phyloP scores from a whole-genome alignment of 2,113 vertebrate genomes.

The Notechis scutatus region DNA sequence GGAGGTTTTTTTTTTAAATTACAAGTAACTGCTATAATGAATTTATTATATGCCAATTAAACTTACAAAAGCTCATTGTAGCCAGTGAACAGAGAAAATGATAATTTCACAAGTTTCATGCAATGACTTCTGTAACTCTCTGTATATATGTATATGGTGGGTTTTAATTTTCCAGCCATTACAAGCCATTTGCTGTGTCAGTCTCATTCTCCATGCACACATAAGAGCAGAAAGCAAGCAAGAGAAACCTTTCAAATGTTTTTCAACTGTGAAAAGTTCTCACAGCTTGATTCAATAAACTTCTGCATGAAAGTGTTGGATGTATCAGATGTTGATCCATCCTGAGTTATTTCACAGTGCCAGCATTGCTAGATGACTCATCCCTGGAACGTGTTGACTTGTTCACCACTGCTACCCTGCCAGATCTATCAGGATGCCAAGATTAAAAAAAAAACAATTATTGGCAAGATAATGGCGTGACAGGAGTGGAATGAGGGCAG shows the following conservation, averaged over 20 bases:
- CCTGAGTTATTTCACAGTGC: not conserved
- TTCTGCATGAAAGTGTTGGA: not conserved
- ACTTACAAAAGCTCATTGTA: conserved; percentile 47
- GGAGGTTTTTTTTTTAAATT: not conserved
- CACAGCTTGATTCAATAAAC: not conserved
- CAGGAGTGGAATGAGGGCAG: not conserved
- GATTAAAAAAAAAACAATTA: not conserved
- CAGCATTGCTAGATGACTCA: not conserved
- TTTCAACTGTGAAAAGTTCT: not conserved
- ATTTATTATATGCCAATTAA: conserved; percentile 52
- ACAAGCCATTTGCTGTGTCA: conserved; percentile 52
- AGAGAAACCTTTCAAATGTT: conserved; percentile 27
- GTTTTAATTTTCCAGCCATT: conserved; percentile 52
- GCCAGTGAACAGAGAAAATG: conserved; percentile 36
- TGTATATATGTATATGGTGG: conserved; percentile 21
- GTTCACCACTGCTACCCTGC: not conserved
- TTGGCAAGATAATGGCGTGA: not conserved
- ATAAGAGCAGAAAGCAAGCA: conserved; percentile 41
- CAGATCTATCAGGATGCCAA: not conserved
- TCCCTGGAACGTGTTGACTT: not conserved
- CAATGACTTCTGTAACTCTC: conserved; percentile 53
- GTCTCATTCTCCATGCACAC: conserved; percentile 44
- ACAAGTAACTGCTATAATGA: conserved; percentile 51
- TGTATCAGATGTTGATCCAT: not conserved
- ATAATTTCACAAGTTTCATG: conserved; percentile 58